Conservation (phyloP, 2,113 vertebrate genomes). For the Ia io region DNA sequence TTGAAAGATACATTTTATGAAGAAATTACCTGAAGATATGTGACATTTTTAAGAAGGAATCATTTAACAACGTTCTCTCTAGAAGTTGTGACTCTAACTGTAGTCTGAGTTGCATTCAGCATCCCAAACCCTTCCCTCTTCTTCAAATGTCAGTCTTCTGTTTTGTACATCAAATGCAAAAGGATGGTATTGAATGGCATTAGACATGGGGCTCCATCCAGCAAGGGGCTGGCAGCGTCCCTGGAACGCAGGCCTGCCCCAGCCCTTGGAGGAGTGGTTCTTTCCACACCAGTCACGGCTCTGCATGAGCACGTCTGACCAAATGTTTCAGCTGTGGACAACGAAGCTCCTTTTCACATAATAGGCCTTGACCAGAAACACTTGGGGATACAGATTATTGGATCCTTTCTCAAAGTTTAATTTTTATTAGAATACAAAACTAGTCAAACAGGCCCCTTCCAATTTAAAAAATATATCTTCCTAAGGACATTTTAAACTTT, state of each 20-base stretch:
- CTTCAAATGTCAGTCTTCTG: constrained; percentile 44
- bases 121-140: background rate
- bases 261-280: constrained; percentile 9
- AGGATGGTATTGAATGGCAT: constrained; percentile 59
- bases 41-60: background rate
- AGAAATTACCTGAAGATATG: background rate
- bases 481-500: background rate
- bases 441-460: background rate
- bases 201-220: background rate
- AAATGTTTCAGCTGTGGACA: constrained; percentile 40
- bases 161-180: constrained; percentile 60
- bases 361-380: constrained; percentile 12
- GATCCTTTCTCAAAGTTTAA: constrained; percentile 1
- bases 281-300: constrained; percentile 46
- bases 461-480: background rate
- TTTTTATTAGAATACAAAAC: constrained; percentile 22
- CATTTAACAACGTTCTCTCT: background rate
- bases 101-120: background rate
- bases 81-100: background rate
- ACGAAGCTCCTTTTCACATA: constrained; percentile 51
- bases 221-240: background rate
- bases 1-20: background rate
- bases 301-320: constrained; percentile 2
- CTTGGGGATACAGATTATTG: background rate
- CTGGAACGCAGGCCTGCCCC: constrained; percentile 46